Conservation (phyloP, 2,888 invertebrate genomes). For the Chymomyza fuscimana region DNA sequence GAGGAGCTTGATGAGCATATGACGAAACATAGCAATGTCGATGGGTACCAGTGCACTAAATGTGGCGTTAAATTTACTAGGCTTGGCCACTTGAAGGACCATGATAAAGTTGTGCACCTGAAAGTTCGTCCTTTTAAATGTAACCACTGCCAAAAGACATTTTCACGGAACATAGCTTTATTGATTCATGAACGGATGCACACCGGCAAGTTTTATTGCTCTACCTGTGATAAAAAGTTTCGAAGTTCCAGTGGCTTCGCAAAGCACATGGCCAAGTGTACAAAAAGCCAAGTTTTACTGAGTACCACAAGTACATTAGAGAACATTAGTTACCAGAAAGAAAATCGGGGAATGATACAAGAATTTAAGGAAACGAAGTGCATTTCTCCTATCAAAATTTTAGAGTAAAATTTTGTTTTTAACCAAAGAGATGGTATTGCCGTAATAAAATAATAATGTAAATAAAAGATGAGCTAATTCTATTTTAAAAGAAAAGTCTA, state of each 20-base stretch:
- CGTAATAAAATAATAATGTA: no score
- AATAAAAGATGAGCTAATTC: no score
- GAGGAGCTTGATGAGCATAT: slow-evolving; percentile 39
- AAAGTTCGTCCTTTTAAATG: slow-evolving; percentile 47
- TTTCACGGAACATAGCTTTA: slow-evolving; percentile 19
- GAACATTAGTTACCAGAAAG: no score
- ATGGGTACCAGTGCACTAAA: slow-evolving; percentile 49
- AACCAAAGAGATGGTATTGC: no score
- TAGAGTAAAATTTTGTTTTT: no score
- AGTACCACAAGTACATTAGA: no score
- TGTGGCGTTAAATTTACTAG: slow-evolving; percentile 50
- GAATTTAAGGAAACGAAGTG: no score
- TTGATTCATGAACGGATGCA: background rate
- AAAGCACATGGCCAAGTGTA: no score
- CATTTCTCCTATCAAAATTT: no score
- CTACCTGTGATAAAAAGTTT: background rate
- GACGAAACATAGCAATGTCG: slow-evolving; percentile 34
- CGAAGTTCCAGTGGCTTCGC: background rate
- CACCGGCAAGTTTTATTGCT: background rate
- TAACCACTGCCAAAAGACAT: slow-evolving; percentile 32
- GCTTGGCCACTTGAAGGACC: slow-evolving; percentile 40
- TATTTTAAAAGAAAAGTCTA: no score
- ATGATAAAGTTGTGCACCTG: slow-evolving; percentile 50
- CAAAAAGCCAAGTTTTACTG: no score
- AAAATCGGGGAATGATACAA: no score